These are phyloP conservation scores for Chironex yamaguchii DNA, from an alignment of 30 jellyfish, hydroid and myxozoan genomes.

Conservation along the genomic window DNA sequence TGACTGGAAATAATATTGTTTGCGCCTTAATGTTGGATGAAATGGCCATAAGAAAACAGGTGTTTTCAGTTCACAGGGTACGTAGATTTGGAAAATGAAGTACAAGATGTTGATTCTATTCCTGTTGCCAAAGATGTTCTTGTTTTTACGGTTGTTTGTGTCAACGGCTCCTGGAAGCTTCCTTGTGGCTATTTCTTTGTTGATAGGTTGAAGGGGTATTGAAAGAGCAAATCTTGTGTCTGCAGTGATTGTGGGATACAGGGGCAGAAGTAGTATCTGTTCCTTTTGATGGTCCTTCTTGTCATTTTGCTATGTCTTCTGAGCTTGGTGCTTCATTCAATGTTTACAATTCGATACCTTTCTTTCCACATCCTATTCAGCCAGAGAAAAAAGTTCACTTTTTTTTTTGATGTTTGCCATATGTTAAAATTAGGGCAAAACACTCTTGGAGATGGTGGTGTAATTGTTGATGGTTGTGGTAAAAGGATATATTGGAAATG, in stretches of 20 bases:
- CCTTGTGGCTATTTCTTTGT: not conserved
- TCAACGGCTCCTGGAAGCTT: not conserved
- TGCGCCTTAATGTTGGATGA: slow-evolving; percentile 55
- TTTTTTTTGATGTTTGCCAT: slow-evolving; percentile 78
- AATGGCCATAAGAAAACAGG: slow-evolving; percentile 44
- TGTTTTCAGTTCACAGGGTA: slow-evolving; percentile 40
- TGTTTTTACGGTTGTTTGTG: slow-evolving; percentile 64
- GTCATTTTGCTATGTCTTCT: slow-evolving; percentile 56
- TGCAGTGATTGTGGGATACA: slow-evolving; percentile 1
- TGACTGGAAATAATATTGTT: slow-evolving; percentile 4
- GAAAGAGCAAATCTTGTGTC: not conserved
- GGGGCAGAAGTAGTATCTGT: slow-evolving; percentile 30
- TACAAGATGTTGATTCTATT: slow-evolving; percentile 41
- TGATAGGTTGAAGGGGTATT: not conserved
- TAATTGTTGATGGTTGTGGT: slow-evolving; percentile 44
- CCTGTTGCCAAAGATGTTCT: slow-evolving; percentile 67
- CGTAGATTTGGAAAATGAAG: slow-evolving; percentile 63
- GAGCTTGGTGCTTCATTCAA: slow-evolving; percentile 58
- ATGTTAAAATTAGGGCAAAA: slow-evolving; percentile 74
- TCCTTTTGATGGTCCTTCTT: slow-evolving; percentile 55
- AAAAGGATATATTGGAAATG: slow-evolving; percentile 38
- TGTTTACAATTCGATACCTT: slow-evolving; percentile 16
- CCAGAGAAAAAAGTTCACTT: slow-evolving; percentile 6
- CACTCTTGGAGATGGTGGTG: slow-evolving; percentile 74
- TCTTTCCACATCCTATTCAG: slow-evolving; percentile 59